phyloP scores from a whole-genome alignment of 2,113 vertebrate genomes.

The Xiphias gladius region DNA sequence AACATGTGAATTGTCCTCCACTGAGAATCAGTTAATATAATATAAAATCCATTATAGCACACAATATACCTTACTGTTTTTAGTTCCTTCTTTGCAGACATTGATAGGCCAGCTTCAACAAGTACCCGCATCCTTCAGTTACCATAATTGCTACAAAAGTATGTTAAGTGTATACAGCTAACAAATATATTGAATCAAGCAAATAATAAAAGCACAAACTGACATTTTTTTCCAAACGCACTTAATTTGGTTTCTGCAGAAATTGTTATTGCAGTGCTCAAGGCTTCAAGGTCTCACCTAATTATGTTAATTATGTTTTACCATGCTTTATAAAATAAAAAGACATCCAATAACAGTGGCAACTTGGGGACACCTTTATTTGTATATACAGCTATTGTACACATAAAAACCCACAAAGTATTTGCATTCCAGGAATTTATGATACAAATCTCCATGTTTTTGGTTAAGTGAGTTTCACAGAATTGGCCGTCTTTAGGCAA shows the following conservation, averaged over 20 bases:
- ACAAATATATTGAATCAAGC: background rate
- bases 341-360: constrained; percentile 44
- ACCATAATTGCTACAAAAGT: background rate
- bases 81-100: too few species aligned
- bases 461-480: constrained; percentile 81
- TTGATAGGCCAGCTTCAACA: too few species aligned
- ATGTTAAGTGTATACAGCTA: background rate
- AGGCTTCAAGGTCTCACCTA: background rate
- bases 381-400: constrained; percentile 83
- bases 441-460: constrained; percentile 76
- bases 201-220: background rate
- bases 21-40: too few species aligned
- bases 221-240: background rate
- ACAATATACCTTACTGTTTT: too few species aligned
- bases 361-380: constrained; percentile 80
- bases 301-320: background rate
- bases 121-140: background rate
- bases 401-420: constrained; percentile 79
- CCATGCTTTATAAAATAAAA: background rate
- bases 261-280: background rate
- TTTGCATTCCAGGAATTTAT: constrained; percentile 79
- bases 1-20: too few species aligned
- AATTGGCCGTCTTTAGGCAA: constrained; percentile 73
- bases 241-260: background rate
- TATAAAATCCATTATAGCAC: too few species aligned